phyloP scores from a whole-genome alignment of 2,888 invertebrate species.

The Drosophila paranaensis region DNA sequence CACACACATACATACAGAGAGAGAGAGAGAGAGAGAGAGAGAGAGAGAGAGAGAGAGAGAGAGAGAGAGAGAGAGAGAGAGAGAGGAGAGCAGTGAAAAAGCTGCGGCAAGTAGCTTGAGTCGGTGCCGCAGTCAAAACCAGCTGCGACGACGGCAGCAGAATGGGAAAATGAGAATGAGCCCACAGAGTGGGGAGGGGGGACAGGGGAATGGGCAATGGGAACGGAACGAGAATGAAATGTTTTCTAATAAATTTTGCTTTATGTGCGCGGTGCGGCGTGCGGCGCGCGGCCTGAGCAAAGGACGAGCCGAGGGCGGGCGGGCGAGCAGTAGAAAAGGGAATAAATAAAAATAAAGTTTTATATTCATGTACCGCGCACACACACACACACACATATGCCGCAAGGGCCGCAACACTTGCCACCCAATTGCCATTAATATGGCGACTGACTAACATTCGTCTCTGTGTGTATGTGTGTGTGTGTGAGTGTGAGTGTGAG shows the following conservation, averaged over 20 bases:
- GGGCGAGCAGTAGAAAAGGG: constrained; percentile 64
- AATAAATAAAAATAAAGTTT: constrained; percentile 80
- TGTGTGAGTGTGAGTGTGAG: constrained; percentile 38
- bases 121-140: constrained; percentile 59
- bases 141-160: constrained; percentile 53
- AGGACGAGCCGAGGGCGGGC: constrained; percentile 12
- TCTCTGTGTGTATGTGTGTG: constrained; percentile 28
- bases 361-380: constrained; percentile 77
- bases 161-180: constrained; percentile 20
- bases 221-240: constrained; percentile 77
- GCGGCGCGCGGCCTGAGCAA: constrained; percentile 28
- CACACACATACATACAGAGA: background rate
- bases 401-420: constrained; percentile 67
- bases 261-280: constrained; percentile 81
- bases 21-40: constrained; percentile 11
- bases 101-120: constrained; percentile 36
- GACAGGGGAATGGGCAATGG: constrained; percentile 21
- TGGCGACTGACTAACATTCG: constrained; percentile 80
- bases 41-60: constrained; percentile 3
- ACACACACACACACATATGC: constrained; percentile 61
- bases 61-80: constrained; percentile 12
- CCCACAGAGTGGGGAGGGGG: background rate
- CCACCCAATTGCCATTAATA: constrained; percentile 83
- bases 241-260: constrained; percentile 85
- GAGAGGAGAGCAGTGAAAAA: constrained; percentile 23